These are phyloP conservation scores for Cirrhinus molitorella DNA, from an alignment of 2,797 vertebrate genomes.

Conservation along the genomic window DNA sequence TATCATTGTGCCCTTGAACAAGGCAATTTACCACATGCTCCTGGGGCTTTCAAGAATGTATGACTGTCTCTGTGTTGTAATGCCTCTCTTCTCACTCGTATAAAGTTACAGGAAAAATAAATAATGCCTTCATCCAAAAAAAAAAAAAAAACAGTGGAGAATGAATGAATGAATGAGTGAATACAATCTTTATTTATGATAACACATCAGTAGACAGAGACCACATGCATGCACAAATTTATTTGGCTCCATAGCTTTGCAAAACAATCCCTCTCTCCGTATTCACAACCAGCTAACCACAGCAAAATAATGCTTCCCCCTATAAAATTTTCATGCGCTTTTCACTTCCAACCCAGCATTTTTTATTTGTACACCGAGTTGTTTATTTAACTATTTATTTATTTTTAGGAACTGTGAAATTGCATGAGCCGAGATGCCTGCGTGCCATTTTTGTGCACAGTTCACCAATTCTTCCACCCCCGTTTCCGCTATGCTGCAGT, in stretches of 20 bases:
- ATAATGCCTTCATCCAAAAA: neutral
- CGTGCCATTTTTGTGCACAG: slow-evolving; percentile 36
- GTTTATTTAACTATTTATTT: slow-evolving; percentile 67
- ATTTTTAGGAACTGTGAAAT: slow-evolving; percentile 66
- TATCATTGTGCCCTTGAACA: slow-evolving; percentile 35
- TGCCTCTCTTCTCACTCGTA: neutral
- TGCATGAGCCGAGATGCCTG: slow-evolving; percentile 26
- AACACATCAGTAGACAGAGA: slow-evolving; percentile 6
- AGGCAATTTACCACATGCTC: slow-evolving; percentile 19
- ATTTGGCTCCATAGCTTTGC: neutral
- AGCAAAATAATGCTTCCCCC: slow-evolving; percentile 66
- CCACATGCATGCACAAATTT: neutral
- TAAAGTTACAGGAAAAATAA: neutral
- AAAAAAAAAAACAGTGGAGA: neutral
- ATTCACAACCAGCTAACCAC: slow-evolving; percentile 56
- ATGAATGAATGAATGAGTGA: neutral
- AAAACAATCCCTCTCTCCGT: slow-evolving; percentile 23
- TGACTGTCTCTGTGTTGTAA: neutral
- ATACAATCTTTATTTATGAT: neutral
- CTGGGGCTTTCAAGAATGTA: neutral
- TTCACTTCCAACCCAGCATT: slow-evolving; percentile 54
- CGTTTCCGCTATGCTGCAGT: slow-evolving; percentile 49
- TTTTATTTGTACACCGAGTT: slow-evolving; percentile 46
- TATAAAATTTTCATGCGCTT: slow-evolving; percentile 71
- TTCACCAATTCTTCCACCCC: slow-evolving; percentile 25